phyloP scores from a whole-genome alignment of 2,888 invertebrate species.

The Ischnura elegans region DNA sequence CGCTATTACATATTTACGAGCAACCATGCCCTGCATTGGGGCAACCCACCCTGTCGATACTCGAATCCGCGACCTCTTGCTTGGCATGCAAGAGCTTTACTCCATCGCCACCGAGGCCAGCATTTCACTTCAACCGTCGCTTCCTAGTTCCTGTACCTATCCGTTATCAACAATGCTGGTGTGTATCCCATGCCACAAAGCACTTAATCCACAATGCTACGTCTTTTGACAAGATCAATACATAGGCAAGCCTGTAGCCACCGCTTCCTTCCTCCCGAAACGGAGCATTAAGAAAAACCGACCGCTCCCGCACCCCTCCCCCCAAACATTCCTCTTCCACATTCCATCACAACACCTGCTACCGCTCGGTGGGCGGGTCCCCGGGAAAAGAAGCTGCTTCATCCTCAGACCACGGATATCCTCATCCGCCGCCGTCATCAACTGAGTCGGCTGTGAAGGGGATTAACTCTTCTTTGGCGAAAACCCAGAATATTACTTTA shows the following conservation, averaged over 20 bases:
- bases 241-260: background rate
- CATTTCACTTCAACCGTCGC: too few relatives aligned
- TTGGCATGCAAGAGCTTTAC: too few relatives aligned
- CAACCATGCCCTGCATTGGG: too few relatives aligned
- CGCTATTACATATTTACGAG: too few relatives aligned
- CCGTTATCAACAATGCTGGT: too few relatives aligned
- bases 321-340: background rate
- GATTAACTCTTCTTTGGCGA: background rate
- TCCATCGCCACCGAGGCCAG: too few relatives aligned
- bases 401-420: background rate
- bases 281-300: background rate
- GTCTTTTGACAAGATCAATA: background rate
- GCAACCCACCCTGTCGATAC: too few relatives aligned
- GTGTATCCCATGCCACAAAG: too few relatives aligned
- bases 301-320: background rate
- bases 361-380: background rate
- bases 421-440: background rate
- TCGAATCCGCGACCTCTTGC: too few relatives aligned
- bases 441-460: background rate
- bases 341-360: slow-evolving; percentile 41
- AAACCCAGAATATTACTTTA: too few relatives aligned
- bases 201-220: background rate
- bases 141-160: too few relatives aligned
- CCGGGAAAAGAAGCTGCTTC: background rate
- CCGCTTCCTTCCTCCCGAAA: background rate